Evolutionary conservation across 2,888 invertebrate genomes (phyloP).

Genomic region (Trichopria drosophilae): DNA sequence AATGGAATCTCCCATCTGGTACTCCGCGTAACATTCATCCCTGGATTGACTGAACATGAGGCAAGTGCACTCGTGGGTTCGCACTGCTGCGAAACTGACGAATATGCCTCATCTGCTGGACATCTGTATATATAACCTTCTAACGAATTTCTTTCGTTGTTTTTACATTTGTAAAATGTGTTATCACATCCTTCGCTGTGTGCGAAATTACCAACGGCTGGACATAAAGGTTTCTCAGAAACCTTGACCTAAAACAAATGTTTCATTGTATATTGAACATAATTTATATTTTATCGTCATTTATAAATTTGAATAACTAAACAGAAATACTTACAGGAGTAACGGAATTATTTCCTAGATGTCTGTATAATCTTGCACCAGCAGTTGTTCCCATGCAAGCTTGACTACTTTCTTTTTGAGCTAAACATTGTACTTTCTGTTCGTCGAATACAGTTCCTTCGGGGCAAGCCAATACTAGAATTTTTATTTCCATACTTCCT

Average conservation of each 20-base stretch:
- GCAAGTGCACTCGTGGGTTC: too few species aligned
- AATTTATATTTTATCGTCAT: background rate
- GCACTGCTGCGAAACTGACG: conserved; percentile 77
- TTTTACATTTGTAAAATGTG: conserved; percentile 73
- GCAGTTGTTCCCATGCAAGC: conserved; percentile 65
- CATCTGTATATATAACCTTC: conserved; percentile 76
- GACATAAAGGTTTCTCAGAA: conserved; percentile 65
- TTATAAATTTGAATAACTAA: background rate
- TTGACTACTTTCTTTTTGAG: conserved; percentile 63
- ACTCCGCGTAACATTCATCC: too few species aligned
- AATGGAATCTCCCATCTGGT: conserved; percentile 48
- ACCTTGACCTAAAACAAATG: conserved; percentile 66
- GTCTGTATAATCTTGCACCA: conserved; percentile 62
- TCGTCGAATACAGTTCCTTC: conserved; percentile 78
- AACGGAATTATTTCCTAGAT: conserved; percentile 60
- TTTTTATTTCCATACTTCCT: conserved; percentile 71
- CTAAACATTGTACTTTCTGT: conserved; percentile 71
- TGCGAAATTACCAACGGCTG: conserved; percentile 70
- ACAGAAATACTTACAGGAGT: conserved; percentile 63
- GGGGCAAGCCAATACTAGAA: conserved; percentile 76
- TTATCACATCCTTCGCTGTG: conserved; percentile 72
- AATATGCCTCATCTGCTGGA: conserved; percentile 75
- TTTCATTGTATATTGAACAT: background rate
- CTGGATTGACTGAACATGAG: too few species aligned
- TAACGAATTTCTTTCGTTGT: conserved; percentile 60